Base-by-base conservation (phyloP, 2,888 invertebrate genomes). In the Hemaris fuciformis region DNA sequence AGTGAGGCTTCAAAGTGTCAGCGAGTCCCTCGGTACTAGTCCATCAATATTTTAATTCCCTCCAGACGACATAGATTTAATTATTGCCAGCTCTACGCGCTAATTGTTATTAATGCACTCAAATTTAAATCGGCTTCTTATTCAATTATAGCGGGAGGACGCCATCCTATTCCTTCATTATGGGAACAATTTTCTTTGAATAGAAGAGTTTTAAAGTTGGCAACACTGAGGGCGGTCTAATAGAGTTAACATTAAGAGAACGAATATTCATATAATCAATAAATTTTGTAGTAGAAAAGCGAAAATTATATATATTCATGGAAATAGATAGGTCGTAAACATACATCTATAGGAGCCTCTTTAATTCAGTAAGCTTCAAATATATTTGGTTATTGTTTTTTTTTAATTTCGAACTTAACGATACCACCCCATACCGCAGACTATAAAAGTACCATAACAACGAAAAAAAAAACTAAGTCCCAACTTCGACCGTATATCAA, bases 81-180 rank as follows among this genome's bases (percentile, higher is more conserved):
- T 83, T 84, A 83, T 83, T 78, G 76, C 77, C 77, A 76, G 78
- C 78, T 76, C 79, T 76, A 66, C 69, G 67, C 68, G 74, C 74
- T 83, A 82, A 83, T 83, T 83, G 82, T 79, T 77, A 81, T 79
- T 77, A 81, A 79, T 79, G 76, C 77, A 77, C 58, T 59, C 18
- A 23, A 59, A 59, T 43, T 59, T 27, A 23, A 59, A 59, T 53
- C 27, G 53, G 53, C 27, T 18, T 27, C 53, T 53, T 53, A 53
- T 53, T 53, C 18, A 53, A 53, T 53, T 53, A 53, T 3, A 31
- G 10, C 27, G 10, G 25, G 18, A 10, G 1, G 18, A 53, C 53
- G 18, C 18, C 31, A 53, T 31, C 53, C 53, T 53, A 31, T 45
- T 13, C 48, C 48, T 46, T 23, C 45, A 48, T 27, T 48, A 48